Percentiles rank a stretch among this genome's conserved stretches.
These are phyloP conservation scores for Rhinella marina DNA, from an alignment of 2,797 vertebrate species.

Conservation along the genomic window DNA sequence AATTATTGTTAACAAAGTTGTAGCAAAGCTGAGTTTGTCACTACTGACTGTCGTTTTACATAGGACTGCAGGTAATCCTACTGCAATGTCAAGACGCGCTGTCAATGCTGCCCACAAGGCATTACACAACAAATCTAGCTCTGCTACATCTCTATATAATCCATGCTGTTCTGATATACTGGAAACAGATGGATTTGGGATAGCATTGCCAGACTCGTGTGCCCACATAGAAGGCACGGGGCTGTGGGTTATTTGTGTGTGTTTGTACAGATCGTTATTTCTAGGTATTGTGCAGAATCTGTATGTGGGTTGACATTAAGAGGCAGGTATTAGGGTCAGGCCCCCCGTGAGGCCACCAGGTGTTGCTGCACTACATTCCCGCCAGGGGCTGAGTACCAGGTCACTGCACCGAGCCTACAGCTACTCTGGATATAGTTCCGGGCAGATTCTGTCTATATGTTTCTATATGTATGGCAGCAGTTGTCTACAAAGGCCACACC, in stretches of 20 bases:
- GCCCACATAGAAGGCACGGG: neutral
- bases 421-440: too few relatives aligned
- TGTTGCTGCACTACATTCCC: neutral
- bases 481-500: too few relatives aligned
- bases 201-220: neutral
- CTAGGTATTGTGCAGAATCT: neutral
- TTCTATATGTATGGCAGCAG: too few relatives aligned
- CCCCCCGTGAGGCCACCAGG: too few relatives aligned
- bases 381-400: neutral
- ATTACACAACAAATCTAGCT: neutral
- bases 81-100: neutral
- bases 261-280: slow-evolving; percentile 4
- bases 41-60: neutral
- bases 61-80: neutral
- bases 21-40: neutral
- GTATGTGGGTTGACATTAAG: neutral
- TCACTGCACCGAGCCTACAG: neutral
- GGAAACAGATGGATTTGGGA: neutral
- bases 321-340: slow-evolving; percentile 9
- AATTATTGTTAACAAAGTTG: neutral
- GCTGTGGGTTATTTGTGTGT: neutral
- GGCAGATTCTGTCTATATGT: too few relatives aligned
- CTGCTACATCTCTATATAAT: neutral
- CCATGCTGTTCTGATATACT: neutral
- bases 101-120: neutral